phyloP scores from a whole-genome alignment of 2,888 invertebrate genomes.

The Xestia c-nigrum region DNA sequence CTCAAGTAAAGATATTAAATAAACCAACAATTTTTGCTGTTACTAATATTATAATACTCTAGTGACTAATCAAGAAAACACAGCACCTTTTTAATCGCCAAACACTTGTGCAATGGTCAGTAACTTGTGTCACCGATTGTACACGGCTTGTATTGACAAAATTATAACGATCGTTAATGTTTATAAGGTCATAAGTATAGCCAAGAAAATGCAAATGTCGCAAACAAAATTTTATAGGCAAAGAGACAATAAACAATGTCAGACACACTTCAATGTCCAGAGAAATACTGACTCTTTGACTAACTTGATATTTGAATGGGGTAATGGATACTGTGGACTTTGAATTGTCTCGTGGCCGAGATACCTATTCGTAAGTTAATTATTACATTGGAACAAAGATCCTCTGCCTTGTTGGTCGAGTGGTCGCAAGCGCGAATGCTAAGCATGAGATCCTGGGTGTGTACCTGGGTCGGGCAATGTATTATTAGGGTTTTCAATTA shows the following conservation, averaged over 20 bases:
- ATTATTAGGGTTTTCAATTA: too few species aligned
- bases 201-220: conserved; percentile 56
- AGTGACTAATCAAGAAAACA: background rate
- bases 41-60: background rate
- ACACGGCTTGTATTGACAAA: conserved; percentile 59
- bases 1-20: background rate
- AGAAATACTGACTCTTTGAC: conserved; percentile 42
- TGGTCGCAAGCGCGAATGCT: background rate
- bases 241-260: conserved; percentile 42
- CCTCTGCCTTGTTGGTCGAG: background rate
- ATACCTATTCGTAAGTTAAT: background rate
- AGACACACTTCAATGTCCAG: conserved; percentile 54
- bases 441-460: background rate
- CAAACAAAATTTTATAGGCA: conserved; percentile 56
- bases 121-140: conserved; percentile 37
- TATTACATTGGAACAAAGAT: background rate
- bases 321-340: conserved; percentile 5
- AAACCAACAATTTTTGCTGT: too few species aligned
- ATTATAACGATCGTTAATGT: conserved; percentile 60
- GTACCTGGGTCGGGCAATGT: too few species aligned
- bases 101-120: background rate
- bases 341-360: background rate
- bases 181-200: conserved; percentile 58
- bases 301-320: conserved; percentile 30
- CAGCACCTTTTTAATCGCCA: background rate